Evolutionary conservation across 2,888 invertebrate genomes (phyloP).

Genomic region (Clepsis dumicolana): DNA sequence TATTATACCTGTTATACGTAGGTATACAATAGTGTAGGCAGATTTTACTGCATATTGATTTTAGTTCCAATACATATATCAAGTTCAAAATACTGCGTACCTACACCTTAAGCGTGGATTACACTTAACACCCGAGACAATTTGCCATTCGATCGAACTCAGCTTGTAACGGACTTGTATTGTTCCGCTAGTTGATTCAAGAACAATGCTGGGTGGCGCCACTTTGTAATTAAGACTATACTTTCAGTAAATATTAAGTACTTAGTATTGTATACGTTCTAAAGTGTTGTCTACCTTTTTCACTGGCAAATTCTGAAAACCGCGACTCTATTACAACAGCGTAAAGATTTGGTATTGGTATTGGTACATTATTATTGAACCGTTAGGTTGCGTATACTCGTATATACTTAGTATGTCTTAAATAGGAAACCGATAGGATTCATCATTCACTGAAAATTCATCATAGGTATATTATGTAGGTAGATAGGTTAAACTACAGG

Average conservation of each 20-base stretch:
- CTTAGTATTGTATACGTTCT: neutral
- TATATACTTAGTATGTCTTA: too few relatives aligned
- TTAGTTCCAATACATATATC: too few relatives aligned
- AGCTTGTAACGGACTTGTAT: neutral
- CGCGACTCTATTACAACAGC: too few relatives aligned
- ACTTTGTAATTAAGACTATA: neutral
- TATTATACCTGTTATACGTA: too few relatives aligned
- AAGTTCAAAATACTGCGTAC: neutral
- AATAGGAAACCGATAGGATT: too few relatives aligned
- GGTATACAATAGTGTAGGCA: too few relatives aligned
- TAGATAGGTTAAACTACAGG: too few relatives aligned
- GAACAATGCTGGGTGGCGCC: slow-evolving; percentile 8
- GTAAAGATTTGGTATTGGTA: too few relatives aligned
- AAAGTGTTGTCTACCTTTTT: neutral
- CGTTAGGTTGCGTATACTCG: too few relatives aligned
- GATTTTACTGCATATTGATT: neutral
- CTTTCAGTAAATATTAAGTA: slow-evolving; percentile 2
- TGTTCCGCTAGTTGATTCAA: neutral
- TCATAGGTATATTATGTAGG: too few relatives aligned
- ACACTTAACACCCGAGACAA: neutral
- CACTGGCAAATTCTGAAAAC: neutral
- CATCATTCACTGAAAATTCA: too few relatives aligned
- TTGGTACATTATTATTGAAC: too few relatives aligned
- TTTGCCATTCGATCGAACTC: neutral
- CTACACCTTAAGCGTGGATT: neutral